Percentiles rank a stretch among this genome's conserved stretches.
These are phyloP conservation scores for Chamaetylas fuelleborni DNA, from an alignment of 2,113 vertebrate genomes.

Conservation along the genomic window DNA sequence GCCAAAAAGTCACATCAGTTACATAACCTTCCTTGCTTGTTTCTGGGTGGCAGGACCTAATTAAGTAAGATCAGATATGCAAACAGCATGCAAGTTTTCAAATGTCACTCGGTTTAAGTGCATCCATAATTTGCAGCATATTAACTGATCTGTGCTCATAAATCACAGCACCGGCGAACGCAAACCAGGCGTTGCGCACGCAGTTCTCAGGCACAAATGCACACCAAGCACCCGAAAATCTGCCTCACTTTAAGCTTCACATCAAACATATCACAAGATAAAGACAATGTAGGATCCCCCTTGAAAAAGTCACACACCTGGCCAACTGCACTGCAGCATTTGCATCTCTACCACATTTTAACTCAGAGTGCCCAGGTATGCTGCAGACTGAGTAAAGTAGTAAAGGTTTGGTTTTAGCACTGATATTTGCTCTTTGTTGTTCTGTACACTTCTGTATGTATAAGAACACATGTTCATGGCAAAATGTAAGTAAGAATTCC, in stretches of 20 bases:
- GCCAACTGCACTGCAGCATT: rapidly evolving
- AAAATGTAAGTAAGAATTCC: constrained; percentile 2
- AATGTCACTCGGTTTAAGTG: not conserved
- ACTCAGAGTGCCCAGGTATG: rapidly evolving
- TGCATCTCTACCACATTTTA: rapidly evolving
- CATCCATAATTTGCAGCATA: not conserved
- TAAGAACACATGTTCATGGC: not conserved
- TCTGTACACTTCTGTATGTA: not conserved
- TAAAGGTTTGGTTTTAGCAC: not conserved
- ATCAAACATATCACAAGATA: not conserved
- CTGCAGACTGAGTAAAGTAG: not conserved
- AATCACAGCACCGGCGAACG: not conserved
- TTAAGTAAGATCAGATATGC: not conserved
- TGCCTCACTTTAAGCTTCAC: not conserved
- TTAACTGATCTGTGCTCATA: not conserved
- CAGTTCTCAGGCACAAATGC: not conserved
- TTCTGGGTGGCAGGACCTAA: not conserved
- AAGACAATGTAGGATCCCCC: not conserved
- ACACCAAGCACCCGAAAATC: not conserved
- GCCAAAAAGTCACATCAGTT: not conserved
- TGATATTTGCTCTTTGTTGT: not conserved
- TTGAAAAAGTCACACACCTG: not conserved
- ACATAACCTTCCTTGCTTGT: not conserved
- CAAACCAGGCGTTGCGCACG: rapidly evolving
- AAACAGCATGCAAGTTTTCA: not conserved